phyloP scores from a whole-genome alignment of 2,113 vertebrate species.

The Brachyhypopomus gauderio region DNA sequence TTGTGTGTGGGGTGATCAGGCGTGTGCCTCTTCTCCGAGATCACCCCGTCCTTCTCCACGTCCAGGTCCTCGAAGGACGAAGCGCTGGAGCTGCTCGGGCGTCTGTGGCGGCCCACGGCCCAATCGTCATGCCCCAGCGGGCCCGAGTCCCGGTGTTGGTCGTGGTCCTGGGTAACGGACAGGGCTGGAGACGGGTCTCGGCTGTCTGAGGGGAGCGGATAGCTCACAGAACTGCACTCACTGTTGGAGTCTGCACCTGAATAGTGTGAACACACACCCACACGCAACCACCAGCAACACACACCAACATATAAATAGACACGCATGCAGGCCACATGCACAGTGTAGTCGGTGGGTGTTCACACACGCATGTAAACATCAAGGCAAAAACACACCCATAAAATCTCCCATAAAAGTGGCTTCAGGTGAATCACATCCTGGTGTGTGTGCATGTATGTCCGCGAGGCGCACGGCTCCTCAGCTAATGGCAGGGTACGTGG shows the following conservation, averaged over 20 bases:
- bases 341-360: too few relatives aligned
- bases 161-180: slow-evolving; percentile 63
- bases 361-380: neutral
- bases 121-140: neutral
- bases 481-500: too few relatives aligned
- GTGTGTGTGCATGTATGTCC: too few relatives aligned
- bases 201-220: slow-evolving; percentile 73
- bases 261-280: slow-evolving; percentile 12
- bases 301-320: neutral
- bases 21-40: slow-evolving; percentile 36
- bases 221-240: slow-evolving; percentile 75
- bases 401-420: too few relatives aligned
- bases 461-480: neutral
- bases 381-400: slow-evolving; percentile 8
- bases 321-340: neutral
- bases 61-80: slow-evolving; percentile 87
- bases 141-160: slow-evolving; percentile 65
- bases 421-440: neutral
- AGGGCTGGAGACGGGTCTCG: slow-evolving; percentile 75
- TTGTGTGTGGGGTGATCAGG: neutral
- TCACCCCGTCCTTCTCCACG: slow-evolving; percentile 69
- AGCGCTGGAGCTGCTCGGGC: slow-evolving; percentile 77
- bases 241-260: slow-evolving; percentile 60
- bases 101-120: slow-evolving; percentile 30
- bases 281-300: neutral